These are phyloP conservation scores for Leucosticte australis DNA, from an alignment of 2,113 vertebrate genomes.

Conservation along the genomic window DNA sequence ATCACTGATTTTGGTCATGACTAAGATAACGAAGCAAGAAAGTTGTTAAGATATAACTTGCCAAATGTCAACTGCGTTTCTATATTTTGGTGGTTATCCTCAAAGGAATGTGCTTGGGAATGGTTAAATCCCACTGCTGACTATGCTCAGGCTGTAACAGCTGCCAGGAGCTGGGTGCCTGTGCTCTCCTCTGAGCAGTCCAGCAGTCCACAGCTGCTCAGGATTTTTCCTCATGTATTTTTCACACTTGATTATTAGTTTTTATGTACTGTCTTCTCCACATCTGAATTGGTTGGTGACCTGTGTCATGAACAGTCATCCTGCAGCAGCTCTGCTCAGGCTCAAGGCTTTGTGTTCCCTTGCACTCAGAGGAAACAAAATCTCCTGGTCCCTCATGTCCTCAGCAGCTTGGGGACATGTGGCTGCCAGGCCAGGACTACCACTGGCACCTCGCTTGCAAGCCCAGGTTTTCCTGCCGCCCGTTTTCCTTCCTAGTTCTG, in stretches of 20 bases:
- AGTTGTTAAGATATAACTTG: not conserved
- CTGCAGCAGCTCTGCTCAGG: rapidly evolving
- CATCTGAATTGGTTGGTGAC: not conserved
- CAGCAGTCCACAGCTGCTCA: not conserved
- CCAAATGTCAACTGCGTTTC: too few relatives aligned
- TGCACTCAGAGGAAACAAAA: not conserved
- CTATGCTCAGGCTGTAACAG: not conserved
- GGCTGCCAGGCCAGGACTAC: not conserved
- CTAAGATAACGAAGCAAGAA: not conserved
- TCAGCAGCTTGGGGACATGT: not conserved
- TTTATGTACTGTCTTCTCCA: not conserved
- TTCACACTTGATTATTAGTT: not conserved
- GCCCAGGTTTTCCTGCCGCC: not conserved
- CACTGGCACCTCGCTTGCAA: rapidly evolving
- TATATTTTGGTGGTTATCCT: not conserved
- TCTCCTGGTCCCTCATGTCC: not conserved
- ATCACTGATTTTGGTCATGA: not conserved
- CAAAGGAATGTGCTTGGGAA: not conserved
- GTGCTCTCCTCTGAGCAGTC: not conserved
- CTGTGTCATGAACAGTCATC: not conserved
- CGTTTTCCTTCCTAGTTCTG: not conserved
- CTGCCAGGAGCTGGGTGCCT: rapidly evolving
- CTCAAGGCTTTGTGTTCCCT: not conserved
- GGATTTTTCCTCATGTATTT: not conserved
- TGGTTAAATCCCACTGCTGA: not conserved